Evolutionary conservation across 2,888 invertebrate species (phyloP).

Genomic region (Rosalia funebris): DNA sequence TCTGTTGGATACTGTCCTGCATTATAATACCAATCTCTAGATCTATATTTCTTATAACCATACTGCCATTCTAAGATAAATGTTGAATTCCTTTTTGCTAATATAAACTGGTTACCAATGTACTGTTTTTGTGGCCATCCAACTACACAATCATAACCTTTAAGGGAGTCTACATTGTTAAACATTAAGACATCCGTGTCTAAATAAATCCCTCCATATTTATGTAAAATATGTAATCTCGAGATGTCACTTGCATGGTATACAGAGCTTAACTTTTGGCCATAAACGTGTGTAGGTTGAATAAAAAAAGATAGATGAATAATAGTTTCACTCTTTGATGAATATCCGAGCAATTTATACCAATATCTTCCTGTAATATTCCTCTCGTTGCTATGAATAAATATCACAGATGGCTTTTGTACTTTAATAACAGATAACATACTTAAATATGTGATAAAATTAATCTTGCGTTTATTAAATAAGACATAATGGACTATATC

Average conservation of each 20-base stretch:
- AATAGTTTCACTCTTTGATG: not conserved
- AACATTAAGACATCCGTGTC: slow-evolving; percentile 3
- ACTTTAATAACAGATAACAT: slow-evolving; percentile 9
- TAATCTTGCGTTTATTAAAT: slow-evolving; percentile 1
- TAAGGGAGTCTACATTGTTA: slow-evolving; percentile 1
- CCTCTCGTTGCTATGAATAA: not conserved
- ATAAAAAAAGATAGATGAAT: not conserved
- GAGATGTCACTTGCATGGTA: slow-evolving; percentile 13
- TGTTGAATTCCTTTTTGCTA: slow-evolving; percentile 1
- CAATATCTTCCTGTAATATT: not conserved
- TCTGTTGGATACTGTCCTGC: slow-evolving; percentile 18
- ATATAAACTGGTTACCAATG: slow-evolving; percentile 9
- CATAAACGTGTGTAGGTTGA: slow-evolving; percentile 16
- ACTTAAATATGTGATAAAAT: slow-evolving; percentile 16
- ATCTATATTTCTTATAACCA: slow-evolving; percentile 12
- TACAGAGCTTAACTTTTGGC: slow-evolving; percentile 7
- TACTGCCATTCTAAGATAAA: slow-evolving; percentile 1
- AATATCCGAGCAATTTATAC: not conserved
- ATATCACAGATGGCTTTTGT: slow-evolving; percentile 22
- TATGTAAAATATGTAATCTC: slow-evolving; percentile 2
- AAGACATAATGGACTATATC: slow-evolving; percentile 14
- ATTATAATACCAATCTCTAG: slow-evolving; percentile 24
- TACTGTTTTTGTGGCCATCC: slow-evolving; percentile 8
- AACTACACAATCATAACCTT: slow-evolving; percentile 7
- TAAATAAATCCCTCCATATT: slow-evolving; percentile 14